Conservation (phyloP, 2,113 vertebrate species). For the Lutjanus erythropterus region DNA sequence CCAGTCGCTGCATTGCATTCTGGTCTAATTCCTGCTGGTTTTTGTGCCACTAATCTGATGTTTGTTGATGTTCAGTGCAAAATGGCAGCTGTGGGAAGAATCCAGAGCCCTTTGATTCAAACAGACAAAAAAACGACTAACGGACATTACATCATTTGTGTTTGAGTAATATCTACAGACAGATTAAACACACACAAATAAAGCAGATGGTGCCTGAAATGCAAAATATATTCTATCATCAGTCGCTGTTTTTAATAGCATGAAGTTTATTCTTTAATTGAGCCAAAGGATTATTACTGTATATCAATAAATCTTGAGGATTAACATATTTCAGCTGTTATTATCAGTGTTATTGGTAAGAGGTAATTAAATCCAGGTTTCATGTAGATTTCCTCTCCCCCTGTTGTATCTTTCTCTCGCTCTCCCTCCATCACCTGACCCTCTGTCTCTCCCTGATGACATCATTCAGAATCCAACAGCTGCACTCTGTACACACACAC, state of each 20-base stretch:
- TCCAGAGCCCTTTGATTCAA: background rate
- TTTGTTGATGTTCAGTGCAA: background rate
- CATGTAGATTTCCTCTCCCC: too few relatives aligned
- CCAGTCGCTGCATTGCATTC: too few relatives aligned
- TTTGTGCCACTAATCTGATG: background rate
- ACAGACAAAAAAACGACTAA: too few relatives aligned
- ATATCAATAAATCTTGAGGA: background rate
- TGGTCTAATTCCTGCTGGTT: background rate
- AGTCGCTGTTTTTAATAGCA: background rate
- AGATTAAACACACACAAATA: background rate
- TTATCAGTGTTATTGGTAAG: background rate
- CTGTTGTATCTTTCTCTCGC: background rate
- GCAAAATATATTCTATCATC: background rate
- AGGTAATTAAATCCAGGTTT: background rate
- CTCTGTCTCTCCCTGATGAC: conserved; percentile 51
- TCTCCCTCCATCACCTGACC: conserved; percentile 43
- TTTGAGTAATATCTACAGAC: background rate
- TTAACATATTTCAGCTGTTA: background rate
- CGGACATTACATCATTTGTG: background rate
- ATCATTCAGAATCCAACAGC: conserved; percentile 61
- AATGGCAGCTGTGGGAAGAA: background rate
- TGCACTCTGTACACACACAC: conserved; percentile 51
- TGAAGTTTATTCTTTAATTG: background rate
- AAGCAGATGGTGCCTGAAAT: background rate
- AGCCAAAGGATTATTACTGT: background rate